Conservation (phyloP, 2,797 vertebrate genomes). For the Monodelphis domestica region DNA sequence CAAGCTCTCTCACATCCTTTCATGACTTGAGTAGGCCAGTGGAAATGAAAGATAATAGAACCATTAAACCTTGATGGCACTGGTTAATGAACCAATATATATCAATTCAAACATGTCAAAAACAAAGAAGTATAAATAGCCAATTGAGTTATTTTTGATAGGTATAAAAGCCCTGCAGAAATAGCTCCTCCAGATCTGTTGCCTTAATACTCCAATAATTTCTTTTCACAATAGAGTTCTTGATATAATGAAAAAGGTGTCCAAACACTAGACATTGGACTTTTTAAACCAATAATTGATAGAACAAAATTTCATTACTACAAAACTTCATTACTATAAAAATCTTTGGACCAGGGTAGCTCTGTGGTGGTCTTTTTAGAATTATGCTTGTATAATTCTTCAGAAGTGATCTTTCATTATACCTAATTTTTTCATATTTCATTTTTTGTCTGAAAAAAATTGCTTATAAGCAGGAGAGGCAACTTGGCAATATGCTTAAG, state of each 20-base stretch:
- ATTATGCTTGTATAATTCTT: conserved; percentile 13
- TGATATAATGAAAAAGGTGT: conserved; percentile 6
- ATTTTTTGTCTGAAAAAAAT: conserved; percentile 34
- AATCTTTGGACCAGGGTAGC: neutral
- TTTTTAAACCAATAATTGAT: conserved; percentile 44
- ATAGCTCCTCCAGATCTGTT: neutral
- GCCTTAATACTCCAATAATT: neutral
- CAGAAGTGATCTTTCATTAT: conserved; percentile 23
- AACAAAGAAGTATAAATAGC: neutral
- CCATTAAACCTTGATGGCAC: neutral
- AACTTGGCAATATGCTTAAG: neutral
- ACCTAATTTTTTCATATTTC: conserved; percentile 22
- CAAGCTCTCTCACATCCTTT: neutral
- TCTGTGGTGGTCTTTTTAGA: conserved; percentile 11
- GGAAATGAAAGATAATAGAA: neutral
- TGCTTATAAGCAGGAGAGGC: neutral
- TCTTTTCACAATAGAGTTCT: neutral
- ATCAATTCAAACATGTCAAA: neutral
- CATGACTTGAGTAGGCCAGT: neutral
- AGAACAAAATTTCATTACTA: conserved; percentile 16
- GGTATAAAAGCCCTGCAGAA: neutral
- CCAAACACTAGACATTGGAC: neutral
- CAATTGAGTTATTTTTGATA: neutral
- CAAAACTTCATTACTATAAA: neutral
- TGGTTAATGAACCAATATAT: neutral